Evolutionary conservation across 2,888 invertebrate genomes (phyloP), one percentile per base, ranked within the genome.

Genomic region (Nematopogon swammerdamellus): DNA sequence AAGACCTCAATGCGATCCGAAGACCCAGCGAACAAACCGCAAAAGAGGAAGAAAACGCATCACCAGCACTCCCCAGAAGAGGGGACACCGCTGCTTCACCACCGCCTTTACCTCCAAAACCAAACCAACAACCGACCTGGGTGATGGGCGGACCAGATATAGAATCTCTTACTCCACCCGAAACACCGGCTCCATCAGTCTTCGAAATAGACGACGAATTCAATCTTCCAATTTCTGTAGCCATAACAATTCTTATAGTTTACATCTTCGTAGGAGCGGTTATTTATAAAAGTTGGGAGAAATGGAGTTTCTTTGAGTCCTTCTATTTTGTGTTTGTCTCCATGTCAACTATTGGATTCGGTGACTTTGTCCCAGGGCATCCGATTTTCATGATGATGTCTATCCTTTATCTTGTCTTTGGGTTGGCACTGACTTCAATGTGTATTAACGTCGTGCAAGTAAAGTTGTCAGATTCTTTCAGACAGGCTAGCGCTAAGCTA

Each of bases 301-400:
- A 82, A 0, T 98, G 97, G 97, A 82, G 83, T n/a, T 92, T 94
- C 68, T 90, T 96, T 60, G 92, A 94, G 52, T 88, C 97, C 0
- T 95, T 98, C 67, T 98, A 98, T 70, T 98, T 97, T 67, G 93
- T 97, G 3, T 97, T 97, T 66, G 92, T 97, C 59, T 95, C 96
- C 0, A 92, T 97, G 87, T 93, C 95, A 1, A 98, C 97, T 1
- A 96, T 98, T 51, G 97, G 97, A n/a, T 92, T 97, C 59, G 96
- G 96, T 2, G 96, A 97, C 72, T 83, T 89, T 54, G 91, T 95
- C 0, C 96, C 96, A 1, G 83, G 89, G 66, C 91, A 94, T 71
- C 95, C 95, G 1, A 85, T 87, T 68, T 88, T 86, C 60, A 93
- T 97, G 87, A 90, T 97, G 82, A 85, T 90, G 50, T 93, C 95